Base-by-base conservation (phyloP, 2,888 invertebrate genomes). In the Coenonympha glycerion region DNA sequence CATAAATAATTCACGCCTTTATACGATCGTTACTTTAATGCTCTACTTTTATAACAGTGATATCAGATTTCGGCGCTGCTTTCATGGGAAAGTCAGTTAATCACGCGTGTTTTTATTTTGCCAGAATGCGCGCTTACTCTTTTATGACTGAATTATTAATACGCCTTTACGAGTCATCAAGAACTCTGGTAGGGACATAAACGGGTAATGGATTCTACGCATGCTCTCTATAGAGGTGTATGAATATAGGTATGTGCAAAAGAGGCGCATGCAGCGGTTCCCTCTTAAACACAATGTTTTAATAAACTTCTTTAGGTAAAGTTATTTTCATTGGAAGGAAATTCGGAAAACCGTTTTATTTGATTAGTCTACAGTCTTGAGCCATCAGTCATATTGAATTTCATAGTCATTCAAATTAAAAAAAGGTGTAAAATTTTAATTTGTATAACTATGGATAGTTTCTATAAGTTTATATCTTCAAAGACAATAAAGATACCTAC, bases 111-210 rank as follows among this genome's bases (percentile, higher is more conserved):
- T 40, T 48, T 52, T 48, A 52, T 44, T n/a, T 37, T 18, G n/a
- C 8, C 21, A 5, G 30, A 28, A 52, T 40, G 21, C 22, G 24
- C 22, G 45, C 34, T 30, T 34, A 44, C 44, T 39, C 13, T 50
- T 45, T 31, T 21, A 52, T 30, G 45, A 18, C 40, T 36, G 18
- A 45, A 52, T 49, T 45, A 49, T 49, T 45, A 45, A 44, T 48
- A 21, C 22, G 19, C 30, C 36, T 49, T 41, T 39, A 42, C 16
- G 44, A 33, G 19, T 34, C 40, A 36, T 52, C 45, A 52, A 49
- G 24, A 24, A 28, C 33, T 22, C 28, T 13, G 26, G 11, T 15
- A 33, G 19, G 37, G 26, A 19, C n/a, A 44, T 48, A 52, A 52
- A 48, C 31, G 37, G 30, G 31, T 31, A 48, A 48, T 26, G 44